phyloP scores from a whole-genome alignment of 2,113 vertebrate species.

The Laticauda laticaudata region DNA sequence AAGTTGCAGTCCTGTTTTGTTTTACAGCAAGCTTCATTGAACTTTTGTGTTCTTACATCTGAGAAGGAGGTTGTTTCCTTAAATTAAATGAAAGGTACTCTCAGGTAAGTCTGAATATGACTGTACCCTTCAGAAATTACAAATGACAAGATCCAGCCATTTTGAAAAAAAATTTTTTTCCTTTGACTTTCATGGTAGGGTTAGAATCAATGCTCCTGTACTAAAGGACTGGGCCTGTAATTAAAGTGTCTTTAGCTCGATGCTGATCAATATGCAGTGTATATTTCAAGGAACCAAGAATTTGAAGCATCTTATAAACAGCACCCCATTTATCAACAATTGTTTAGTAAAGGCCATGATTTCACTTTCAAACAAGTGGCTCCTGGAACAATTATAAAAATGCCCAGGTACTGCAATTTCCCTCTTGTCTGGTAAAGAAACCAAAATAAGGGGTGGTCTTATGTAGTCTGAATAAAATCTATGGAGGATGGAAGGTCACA shows the following conservation, averaged over 20 bases:
- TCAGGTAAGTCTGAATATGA: not conserved
- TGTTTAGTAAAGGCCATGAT: not conserved
- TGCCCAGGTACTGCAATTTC: not conserved
- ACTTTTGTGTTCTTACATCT: not conserved
- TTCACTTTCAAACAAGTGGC: not conserved
- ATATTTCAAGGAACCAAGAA: not conserved
- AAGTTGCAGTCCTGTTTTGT: not conserved
- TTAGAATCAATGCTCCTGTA: not conserved
- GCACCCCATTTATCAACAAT: not conserved
- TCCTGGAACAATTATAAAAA: not conserved
- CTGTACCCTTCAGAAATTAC: not conserved
- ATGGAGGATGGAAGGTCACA: not conserved
- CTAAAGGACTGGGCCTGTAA: not conserved
- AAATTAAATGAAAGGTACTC: not conserved
- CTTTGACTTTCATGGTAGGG: not conserved
- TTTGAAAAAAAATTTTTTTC: not conserved
- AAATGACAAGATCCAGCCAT: not conserved
- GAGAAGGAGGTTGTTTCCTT: not conserved
- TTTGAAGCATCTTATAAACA: not conserved
- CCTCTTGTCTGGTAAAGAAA: not conserved
- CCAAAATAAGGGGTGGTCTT: not conserved
- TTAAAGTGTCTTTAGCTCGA: not conserved
- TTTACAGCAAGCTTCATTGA: not conserved
- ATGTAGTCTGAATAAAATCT: not conserved
- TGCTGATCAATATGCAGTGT: not conserved